Evolutionary conservation across 2,797 vertebrate genomes (phyloP).

Genomic region (Crypturellus tataupa): DNA sequence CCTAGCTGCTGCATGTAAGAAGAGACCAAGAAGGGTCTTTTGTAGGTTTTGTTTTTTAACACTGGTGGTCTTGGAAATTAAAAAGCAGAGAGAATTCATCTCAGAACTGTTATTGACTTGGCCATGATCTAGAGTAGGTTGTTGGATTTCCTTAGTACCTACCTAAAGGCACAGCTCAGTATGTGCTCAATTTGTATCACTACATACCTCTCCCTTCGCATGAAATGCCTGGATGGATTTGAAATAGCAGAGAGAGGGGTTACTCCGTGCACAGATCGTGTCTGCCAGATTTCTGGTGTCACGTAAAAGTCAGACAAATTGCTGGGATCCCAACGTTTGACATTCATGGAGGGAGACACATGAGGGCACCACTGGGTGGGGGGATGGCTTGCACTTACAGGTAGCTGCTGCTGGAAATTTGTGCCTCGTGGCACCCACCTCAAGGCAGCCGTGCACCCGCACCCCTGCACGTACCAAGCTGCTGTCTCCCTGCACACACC

Average conservation of each 20-base stretch:
- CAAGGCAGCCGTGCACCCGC: not conserved
- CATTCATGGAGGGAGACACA: slow-evolving; percentile 44
- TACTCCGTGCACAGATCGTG: accelerated
- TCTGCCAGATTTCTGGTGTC: not conserved
- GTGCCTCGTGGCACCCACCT: not conserved
- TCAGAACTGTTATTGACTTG: not conserved
- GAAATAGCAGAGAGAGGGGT: not conserved
- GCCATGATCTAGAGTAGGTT: not conserved
- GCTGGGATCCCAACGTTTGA: not conserved
- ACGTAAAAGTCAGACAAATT: accelerated
- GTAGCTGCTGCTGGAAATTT: not conserved
- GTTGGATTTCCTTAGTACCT: not conserved
- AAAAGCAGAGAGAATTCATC: not conserved
- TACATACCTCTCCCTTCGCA: not conserved
- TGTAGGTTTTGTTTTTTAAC: not conserved
- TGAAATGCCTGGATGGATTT: not conserved
- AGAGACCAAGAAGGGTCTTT: not conserved
- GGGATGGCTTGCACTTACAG: not conserved
- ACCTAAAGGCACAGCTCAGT: not conserved
- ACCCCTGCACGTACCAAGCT: not conserved
- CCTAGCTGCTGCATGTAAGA: not conserved
- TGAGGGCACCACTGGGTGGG: slow-evolving; percentile 52
- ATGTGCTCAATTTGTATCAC: not conserved
- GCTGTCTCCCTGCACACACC: not conserved
- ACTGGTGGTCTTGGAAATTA: not conserved